Conservation (phyloP, 2,888 invertebrate species). For the Meloe dianella region DNA sequence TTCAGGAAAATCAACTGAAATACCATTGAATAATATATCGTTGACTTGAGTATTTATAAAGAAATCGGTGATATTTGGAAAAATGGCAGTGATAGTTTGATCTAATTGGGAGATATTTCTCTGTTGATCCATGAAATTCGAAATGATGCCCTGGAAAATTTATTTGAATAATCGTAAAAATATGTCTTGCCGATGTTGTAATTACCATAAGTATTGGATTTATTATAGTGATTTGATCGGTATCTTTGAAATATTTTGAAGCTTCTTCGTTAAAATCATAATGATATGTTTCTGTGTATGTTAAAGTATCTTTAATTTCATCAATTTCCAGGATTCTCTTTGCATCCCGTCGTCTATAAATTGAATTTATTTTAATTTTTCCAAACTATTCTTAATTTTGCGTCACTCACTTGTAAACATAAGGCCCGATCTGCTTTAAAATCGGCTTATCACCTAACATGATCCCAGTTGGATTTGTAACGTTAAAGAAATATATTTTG, state of each 20-base stretch:
- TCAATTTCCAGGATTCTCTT: background rate
- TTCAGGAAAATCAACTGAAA: slow-evolving; percentile 54
- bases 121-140: background rate
- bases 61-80: background rate
- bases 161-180: background rate
- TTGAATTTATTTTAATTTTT: background rate
- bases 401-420: slow-evolving; percentile 8
- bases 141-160: background rate
- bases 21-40: background rate
- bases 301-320: slow-evolving; percentile 6
- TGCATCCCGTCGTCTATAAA: background rate
- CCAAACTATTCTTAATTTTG: no score
- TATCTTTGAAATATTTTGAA: background rate
- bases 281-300: background rate
- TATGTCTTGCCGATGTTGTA: background rate
- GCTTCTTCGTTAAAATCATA: background rate
- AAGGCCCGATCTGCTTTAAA: slow-evolving; percentile 67
- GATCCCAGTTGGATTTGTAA: slow-evolving; percentile 56
- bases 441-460: slow-evolving; percentile 63
- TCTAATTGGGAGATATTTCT: background rate
- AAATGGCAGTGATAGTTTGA: background rate
- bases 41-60: background rate
- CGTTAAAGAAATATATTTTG: background rate
- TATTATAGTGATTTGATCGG: background rate
- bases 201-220: slow-evolving; percentile 14